phyloP scores from a whole-genome alignment of 64 coral and sea anemone species.

The Pocillopora verrucosa region DNA sequence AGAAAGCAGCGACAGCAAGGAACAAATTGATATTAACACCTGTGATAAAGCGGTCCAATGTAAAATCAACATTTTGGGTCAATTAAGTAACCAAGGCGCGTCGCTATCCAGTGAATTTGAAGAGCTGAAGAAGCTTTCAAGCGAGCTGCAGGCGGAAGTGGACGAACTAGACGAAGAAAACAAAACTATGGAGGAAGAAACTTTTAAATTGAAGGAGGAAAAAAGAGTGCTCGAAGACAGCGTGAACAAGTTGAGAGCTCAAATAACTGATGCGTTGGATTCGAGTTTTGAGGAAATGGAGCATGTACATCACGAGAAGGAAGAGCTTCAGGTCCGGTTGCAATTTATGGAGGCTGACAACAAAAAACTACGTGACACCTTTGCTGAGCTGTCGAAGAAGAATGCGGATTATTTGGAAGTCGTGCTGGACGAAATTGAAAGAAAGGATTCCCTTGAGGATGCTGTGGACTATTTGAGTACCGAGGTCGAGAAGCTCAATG shows the following conservation, averaged over 20 bases:
- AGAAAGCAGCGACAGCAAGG: neutral
- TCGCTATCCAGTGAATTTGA: slow-evolving; percentile 54
- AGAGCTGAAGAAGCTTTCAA: slow-evolving; percentile 49
- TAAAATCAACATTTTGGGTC: slow-evolving; percentile 43
- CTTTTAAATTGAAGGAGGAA: slow-evolving; percentile 77
- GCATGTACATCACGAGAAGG: slow-evolving; percentile 71
- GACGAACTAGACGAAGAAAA: slow-evolving; percentile 82
- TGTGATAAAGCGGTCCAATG: slow-evolving; percentile 53
- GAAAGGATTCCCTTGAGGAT: slow-evolving; percentile 70
- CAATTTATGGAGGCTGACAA: slow-evolving; percentile 41
- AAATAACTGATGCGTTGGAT: slow-evolving; percentile 91
- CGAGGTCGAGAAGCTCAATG: slow-evolving; percentile 67
- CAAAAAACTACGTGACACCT: slow-evolving; percentile 24
- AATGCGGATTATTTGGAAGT: slow-evolving; percentile 65
- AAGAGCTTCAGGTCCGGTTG: slow-evolving; percentile 57
- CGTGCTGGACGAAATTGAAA: slow-evolving; percentile 87
- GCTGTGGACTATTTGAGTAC: slow-evolving; percentile 63
- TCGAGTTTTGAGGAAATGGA: slow-evolving; percentile 98
- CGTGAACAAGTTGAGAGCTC: slow-evolving; percentile 76
- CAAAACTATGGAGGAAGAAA: slow-evolving; percentile 84
- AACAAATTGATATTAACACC: neutral
- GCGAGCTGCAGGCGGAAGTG: slow-evolving; percentile 49
- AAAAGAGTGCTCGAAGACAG: slow-evolving; percentile 83
- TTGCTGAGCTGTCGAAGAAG: slow-evolving; percentile 64
- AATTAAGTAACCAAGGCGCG: slow-evolving; percentile 19